Evolutionary conservation across 2,113 vertebrate genomes (phyloP), one percentile per base, ranked within the genome.

Genomic region (Grus americana): DNA sequence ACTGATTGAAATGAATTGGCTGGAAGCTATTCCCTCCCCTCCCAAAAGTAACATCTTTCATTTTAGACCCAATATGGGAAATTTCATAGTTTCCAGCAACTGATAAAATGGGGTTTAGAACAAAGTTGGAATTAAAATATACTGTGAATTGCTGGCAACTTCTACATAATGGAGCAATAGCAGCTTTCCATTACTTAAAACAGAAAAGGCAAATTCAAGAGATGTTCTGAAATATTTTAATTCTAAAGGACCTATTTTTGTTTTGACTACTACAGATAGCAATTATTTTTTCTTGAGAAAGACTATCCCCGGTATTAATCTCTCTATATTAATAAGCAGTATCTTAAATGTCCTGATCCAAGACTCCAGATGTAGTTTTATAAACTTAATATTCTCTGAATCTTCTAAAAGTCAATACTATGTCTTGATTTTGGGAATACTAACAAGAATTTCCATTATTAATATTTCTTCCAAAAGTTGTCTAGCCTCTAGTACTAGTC

Each of bases 1-100:
- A 46, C 84, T 63, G 84, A 79, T 89, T 88, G 84, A 95, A 91
- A 83, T 67, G 1, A 95, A 94, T 73, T 95, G 78, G 66, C 89
- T 55, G 63, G 52, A 95, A 94, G 91, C 67, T 91, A 79, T 70
- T 86, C 15, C 66, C 52, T 92, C 70, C 76, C 6, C 62, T 94
- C 89, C 67, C 87, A 58, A 80, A 93, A 91, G 90, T 83, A 93
- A 92, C 50, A 93, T 92, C 73, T 96, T 93, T 91, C 54, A 78
- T 86, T 95, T 94, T 78, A 94, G 74, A 93, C 81, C 94, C 92
- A 95, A 91, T 79, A 93, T 78, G 89, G 91, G 71, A 94, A 94
- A 82, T 93, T 47, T 93, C 74, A 91, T 68, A 17, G 38, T 96
- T 95, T 93, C 71, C 79, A 94, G 59, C 27, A 74, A 78, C 47